Conservation (phyloP, 1,140 invertebrate species). For the Campodea augens region DNA sequence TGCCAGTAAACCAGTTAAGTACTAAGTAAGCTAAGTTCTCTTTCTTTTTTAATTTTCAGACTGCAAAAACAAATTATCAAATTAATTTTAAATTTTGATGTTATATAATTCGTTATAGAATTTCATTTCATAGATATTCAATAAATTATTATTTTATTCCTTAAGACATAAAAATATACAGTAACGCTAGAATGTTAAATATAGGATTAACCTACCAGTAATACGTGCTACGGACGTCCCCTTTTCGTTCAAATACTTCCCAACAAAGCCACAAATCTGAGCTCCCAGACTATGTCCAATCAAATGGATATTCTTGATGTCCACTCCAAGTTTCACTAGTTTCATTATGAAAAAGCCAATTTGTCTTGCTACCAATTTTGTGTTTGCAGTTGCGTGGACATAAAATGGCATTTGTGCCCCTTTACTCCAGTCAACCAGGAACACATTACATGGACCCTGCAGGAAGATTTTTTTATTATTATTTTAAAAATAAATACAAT, state of each 20-base stretch:
- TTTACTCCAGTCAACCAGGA: neutral
- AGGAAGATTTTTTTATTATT: neutral
- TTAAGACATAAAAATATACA: too few relatives aligned
- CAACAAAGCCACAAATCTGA: neutral
- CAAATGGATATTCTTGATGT: neutral
- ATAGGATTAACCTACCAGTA: too few relatives aligned
- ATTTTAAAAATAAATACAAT: too few relatives aligned
- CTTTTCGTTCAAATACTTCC: neutral
- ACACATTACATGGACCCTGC: neutral
- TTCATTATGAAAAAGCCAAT: neutral
- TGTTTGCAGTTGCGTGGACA: neutral
- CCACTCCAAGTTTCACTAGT: neutral
- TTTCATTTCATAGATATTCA: too few relatives aligned
- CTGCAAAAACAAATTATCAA: too few relatives aligned
- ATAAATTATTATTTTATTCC: too few relatives aligned
- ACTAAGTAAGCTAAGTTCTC: too few relatives aligned
- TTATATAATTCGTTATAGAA: too few relatives aligned
- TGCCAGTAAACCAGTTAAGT: too few relatives aligned
- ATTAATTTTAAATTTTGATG: too few relatives aligned
- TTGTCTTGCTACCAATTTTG: neutral
- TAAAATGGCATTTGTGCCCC: neutral
- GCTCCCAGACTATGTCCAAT: neutral
- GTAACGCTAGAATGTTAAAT: too few relatives aligned
- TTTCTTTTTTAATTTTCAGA: too few relatives aligned
- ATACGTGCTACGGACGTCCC: neutral